Base-by-base conservation (phyloP, 1,140 invertebrate species). In the Telenomus remus region DNA sequence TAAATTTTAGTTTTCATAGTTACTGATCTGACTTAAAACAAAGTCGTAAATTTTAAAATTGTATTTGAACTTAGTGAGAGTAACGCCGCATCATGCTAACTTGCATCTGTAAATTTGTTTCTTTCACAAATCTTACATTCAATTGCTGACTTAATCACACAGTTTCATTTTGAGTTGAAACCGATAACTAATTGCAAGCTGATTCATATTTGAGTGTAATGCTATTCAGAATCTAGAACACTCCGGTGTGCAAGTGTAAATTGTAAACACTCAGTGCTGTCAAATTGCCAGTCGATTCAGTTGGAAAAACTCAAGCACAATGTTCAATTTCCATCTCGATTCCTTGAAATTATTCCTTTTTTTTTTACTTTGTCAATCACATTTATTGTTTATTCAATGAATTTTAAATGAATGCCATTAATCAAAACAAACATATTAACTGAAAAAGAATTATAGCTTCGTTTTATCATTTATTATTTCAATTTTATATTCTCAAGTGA, bases 41-140 rank as follows among this genome's bases (percentile, higher is more conserved):
- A 6, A 6, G 19, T 27, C 19, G 19, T 27, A 27, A 27, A 43
- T 44, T 50, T 50, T 59, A 76, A 54, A 71, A 54, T 49, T 37
- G 34, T 53, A 57, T 42, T 9, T 49, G 55, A 51, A 59, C 44
- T 59, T 77, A 61, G 63, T 64, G 64, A 55, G 69, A 77, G 72
- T 47, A 13, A 19, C 13, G 53, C 50, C 54, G 48, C 49, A 61
- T 72, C 59, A 68, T 64, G 75, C 47, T 77, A 64, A 77, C 64
- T 77, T 68, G 75, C 75, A 54, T 56, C 64, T 37, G 72, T 77
- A 72, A 77, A 69, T 77, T 27, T 72, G 66, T 77, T 77, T 77
- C 68, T 68, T 72, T 68, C 63, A 63, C 66, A 74, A 66, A 61
- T 34, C 39, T 66, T 27, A 57, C 64, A 69, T 75, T 69, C 64